Conservation (phyloP, 2,113 vertebrate species). For the Oncorhynchus clarkii region DNA sequence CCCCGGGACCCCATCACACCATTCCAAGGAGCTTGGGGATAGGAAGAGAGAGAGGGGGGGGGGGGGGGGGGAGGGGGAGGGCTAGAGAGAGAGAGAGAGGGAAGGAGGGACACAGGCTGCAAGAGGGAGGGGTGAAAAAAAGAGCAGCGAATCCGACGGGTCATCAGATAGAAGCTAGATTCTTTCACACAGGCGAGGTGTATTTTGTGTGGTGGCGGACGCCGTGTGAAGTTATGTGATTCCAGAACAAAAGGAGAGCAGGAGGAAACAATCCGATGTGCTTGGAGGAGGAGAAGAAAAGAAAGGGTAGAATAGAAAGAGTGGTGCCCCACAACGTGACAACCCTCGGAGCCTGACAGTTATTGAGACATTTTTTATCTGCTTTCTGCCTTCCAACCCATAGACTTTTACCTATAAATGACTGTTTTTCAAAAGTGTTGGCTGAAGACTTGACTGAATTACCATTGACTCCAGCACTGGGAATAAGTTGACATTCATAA, state of each 20-base stretch:
- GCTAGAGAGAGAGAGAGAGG: slow-evolving; percentile 17
- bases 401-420: slow-evolving; percentile 13
- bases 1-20: slow-evolving; percentile 57
- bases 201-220: slow-evolving; percentile 51
- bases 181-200: slow-evolving; percentile 74
- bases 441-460: background rate
- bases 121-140: slow-evolving; percentile 66
- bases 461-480: background rate
- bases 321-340: slow-evolving; percentile 18
- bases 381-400: background rate
- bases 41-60: slow-evolving; percentile 20
- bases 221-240: slow-evolving; percentile 79
- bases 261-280: slow-evolving; percentile 54
- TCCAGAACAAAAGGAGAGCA: slow-evolving; percentile 69
- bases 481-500: slow-evolving; percentile 8
- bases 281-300: slow-evolving; percentile 48
- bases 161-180: slow-evolving; percentile 74
- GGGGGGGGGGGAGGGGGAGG: slow-evolving; percentile 17
- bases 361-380: slow-evolving; percentile 19
- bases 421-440: background rate
- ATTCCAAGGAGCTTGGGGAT: slow-evolving; percentile 52
- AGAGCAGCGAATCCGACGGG: slow-evolving; percentile 70
- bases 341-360: slow-evolving; percentile 4
- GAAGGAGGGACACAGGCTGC: slow-evolving; percentile 26
- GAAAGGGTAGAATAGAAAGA: slow-evolving; percentile 43